Evolutionary conservation across 2,113 vertebrate genomes (phyloP).

Genomic region (Pachypanchax playfairii): DNA sequence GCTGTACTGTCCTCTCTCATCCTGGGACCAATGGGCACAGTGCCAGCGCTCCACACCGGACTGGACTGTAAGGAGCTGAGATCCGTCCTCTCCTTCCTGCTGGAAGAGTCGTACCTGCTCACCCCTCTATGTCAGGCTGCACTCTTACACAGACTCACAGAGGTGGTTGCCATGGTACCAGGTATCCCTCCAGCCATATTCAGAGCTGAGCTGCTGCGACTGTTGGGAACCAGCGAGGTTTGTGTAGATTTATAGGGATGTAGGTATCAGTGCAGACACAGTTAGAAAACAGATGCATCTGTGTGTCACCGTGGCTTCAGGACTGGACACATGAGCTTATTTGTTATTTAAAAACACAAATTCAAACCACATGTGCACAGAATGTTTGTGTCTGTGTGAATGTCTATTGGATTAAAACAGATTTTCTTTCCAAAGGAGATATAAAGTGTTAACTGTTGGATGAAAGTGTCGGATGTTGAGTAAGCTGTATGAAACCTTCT

Average conservation of each 20-base stretch:
- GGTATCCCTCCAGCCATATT: slow-evolving; percentile 84
- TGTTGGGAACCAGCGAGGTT: slow-evolving; percentile 84
- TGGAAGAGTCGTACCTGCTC: slow-evolving; percentile 87
- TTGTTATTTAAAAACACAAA: too few relatives aligned
- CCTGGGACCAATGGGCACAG: slow-evolving; percentile 49
- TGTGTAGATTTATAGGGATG: too few relatives aligned
- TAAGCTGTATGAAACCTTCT: not conserved
- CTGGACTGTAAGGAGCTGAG: slow-evolving; percentile 85
- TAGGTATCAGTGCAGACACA: too few relatives aligned
- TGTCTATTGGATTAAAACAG: too few relatives aligned
- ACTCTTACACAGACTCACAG: slow-evolving; percentile 81
- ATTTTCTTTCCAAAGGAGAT: too few relatives aligned
- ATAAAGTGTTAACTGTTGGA: too few relatives aligned
- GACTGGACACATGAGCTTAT: too few relatives aligned
- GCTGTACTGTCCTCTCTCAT: slow-evolving; percentile 54
- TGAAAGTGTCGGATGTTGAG: too few relatives aligned
- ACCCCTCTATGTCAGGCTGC: slow-evolving; percentile 83
- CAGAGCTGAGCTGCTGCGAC: slow-evolving; percentile 86
- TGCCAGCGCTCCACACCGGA: slow-evolving; percentile 73
- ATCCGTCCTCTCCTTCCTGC: slow-evolving; percentile 79
- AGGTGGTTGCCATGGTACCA: slow-evolving; percentile 84
- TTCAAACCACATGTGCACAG: too few relatives aligned
- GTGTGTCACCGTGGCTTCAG: too few relatives aligned
- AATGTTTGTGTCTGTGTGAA: too few relatives aligned
- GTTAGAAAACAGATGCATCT: too few relatives aligned